Evolutionary conservation across 2,888 invertebrate genomes (phyloP), one percentile per base, ranked within the genome.

Genomic region (Campoplex capitator): DNA sequence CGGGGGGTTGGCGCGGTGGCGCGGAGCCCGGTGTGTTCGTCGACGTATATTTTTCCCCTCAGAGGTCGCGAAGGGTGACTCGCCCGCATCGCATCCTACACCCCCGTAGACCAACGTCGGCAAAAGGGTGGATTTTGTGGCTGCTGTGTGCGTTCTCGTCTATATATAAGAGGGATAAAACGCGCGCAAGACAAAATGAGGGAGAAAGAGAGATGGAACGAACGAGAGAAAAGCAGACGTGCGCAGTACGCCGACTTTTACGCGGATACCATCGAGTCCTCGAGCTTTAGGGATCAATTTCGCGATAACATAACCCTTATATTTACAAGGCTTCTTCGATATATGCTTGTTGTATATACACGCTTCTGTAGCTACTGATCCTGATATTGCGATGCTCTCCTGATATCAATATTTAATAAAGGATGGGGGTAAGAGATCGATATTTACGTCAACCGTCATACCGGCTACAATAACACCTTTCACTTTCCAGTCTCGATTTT

Each of bases 191-290:
- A 56, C 54, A 67, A 74, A 51, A 62, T 51, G 62, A 70, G 74
- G 11, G 83, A 81, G 38, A 58, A 58, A 78, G 48, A 84, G 35
- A 48, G 80, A 84, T 85, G 77, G 80, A 77, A 83, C 79, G 86
- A 87, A 87, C 75, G 83, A 88, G 88, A 88, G 88, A 83, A 82
- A 83, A 76, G 82, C 85, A 73, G 88, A 88, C 90, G 90, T 93
- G 94, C 94, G 94, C 94, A 94, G 92, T 92, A 93, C 91, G 92
- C 92, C 65, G 92, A 92, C 92, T 93, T 94, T 93, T 94, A 92
- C 92, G 91, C 91, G 91, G 90, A 90, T 93, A 92, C 92, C 93
- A 93, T 91, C 91, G 91, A 91, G 91, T 87, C 80, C 82, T 79
- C 88, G 82, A 88, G 86, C 77, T 84, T 82, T 81, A 90, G 92